Conservation (phyloP, 2,888 invertebrate genomes). For the Orthonevra nobilis region DNA sequence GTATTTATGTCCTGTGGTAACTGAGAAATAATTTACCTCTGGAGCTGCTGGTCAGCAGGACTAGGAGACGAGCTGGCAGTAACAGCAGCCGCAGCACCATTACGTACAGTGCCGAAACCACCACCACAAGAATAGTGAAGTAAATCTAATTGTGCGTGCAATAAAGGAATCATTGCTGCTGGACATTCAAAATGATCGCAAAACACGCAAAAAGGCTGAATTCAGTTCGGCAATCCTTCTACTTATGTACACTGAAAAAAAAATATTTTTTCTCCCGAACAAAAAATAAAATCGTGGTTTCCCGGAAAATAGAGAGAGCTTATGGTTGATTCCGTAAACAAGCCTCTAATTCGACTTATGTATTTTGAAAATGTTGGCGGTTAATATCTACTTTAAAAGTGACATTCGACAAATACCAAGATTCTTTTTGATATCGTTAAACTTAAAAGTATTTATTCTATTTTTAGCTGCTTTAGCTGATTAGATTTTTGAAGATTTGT, state of each 20-base stretch:
- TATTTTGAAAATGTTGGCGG: too few relatives aligned
- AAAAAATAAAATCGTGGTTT: too few relatives aligned
- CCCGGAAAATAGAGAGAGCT: too few relatives aligned
- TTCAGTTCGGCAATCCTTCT: background rate
- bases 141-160: constrained; percentile 71
- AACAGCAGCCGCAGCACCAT: constrained; percentile 40
- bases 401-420: too few relatives aligned
- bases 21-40: constrained; percentile 66
- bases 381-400: too few relatives aligned
- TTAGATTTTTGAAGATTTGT: too few relatives aligned
- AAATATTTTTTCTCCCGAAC: too few relatives aligned
- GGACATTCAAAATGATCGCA: constrained; percentile 64
- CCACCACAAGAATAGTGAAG: constrained; percentile 33
- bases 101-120: constrained; percentile 34
- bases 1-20: constrained; percentile 69
- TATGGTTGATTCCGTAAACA: too few relatives aligned
- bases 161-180: constrained; percentile 68
- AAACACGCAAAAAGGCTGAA: constrained; percentile 69
- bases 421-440: too few relatives aligned
- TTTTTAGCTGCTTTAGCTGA: too few relatives aligned
- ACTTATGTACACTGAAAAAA: constrained; percentile 25
- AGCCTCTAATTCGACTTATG: too few relatives aligned
- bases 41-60: constrained; percentile 37
- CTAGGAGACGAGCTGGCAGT: constrained; percentile 14
- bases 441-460: too few relatives aligned